Conservation (phyloP, 2,888 invertebrate species). For the Netelia fuscicornis region DNA sequence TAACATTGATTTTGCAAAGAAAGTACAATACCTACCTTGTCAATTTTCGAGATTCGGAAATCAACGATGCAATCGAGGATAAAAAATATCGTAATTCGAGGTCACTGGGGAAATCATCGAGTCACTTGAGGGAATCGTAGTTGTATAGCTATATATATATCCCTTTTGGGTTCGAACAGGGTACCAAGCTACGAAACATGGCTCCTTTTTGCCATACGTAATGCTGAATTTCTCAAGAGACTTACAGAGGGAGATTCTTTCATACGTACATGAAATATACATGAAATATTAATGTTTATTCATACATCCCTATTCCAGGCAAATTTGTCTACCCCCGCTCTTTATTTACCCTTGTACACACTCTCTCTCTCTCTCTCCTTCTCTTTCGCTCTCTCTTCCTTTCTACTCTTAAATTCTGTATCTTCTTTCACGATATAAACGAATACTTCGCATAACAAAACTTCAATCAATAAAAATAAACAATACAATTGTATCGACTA, state of each 20-base stretch:
- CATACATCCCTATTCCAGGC: neutral
- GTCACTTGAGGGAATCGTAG: neutral
- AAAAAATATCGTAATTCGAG: slow-evolving; percentile 9
- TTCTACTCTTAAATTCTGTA: neutral
- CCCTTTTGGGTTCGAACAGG: neutral
- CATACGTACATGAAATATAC: neutral
- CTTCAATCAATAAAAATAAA: too few species aligned
- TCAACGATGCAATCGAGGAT: neutral
- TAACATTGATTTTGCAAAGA: neutral
- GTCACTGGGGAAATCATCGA: slow-evolving; percentile 14
- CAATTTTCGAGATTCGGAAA: neutral
- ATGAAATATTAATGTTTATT: neutral
- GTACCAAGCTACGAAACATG: neutral
- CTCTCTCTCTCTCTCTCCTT: neutral
- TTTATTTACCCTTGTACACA: neutral
- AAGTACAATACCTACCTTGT: neutral
- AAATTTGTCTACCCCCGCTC: neutral
- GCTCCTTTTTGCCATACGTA: slow-evolving; percentile 7
- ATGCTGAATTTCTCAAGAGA: slow-evolving; percentile 12
- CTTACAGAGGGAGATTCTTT: neutral
- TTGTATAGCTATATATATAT: neutral
- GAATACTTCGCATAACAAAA: too few species aligned
- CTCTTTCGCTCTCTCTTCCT: too few species aligned
- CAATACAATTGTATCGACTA: too few species aligned
- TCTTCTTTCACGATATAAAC: neutral